Evolutionary conservation across 2,888 invertebrate genomes (phyloP), one percentile per base, ranked within the genome.

Genomic region (Campoplex nolae): DNA sequence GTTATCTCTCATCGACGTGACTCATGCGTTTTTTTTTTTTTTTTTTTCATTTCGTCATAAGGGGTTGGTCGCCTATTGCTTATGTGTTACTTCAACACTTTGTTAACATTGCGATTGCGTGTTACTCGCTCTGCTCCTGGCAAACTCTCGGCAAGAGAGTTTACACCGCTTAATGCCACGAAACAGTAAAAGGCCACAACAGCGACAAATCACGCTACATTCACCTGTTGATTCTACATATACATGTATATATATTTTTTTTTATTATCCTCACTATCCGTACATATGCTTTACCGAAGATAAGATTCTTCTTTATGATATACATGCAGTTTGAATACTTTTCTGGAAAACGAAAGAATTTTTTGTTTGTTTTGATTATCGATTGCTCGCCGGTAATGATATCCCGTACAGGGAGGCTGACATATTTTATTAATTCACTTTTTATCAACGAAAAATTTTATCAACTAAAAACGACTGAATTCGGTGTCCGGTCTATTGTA

Each of bases 191-290:
- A 79, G 67, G 74, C 75, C 71, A 42, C 86, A 90, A 90, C 89
- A 87, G 85, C 87, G 85, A 85, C 81, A 81, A 88, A 90, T 88
- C 92, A 92, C 90, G 92, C 90, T 88, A 92, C 88, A 89, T 91
- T 89, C 91, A 93, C 92, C 92, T 92, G 92, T 93, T 92, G 92
- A 92, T 85, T 83, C 85, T 80, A 42, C 58, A 54, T 81, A 54
- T 23, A 54, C 80, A 71, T 76, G 23, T 23, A 0, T 23, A 23
- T 23, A 23, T 23, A 23, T 70, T 38, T 51, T 48, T 48, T 71
- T 56, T 35, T 28, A 28, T 45, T 62, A 6, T 62, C 16, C 13
- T 11, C 16, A 1, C 62, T 16, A 32, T 58, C 28, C 28, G 11
- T 3, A 58, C 28, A 28, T 13, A 3, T 13, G 58, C 1, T 58